These are phyloP conservation scores for Tautogolabrus adspersus DNA, from an alignment of 2,113 vertebrate species.

Conservation along the genomic window DNA sequence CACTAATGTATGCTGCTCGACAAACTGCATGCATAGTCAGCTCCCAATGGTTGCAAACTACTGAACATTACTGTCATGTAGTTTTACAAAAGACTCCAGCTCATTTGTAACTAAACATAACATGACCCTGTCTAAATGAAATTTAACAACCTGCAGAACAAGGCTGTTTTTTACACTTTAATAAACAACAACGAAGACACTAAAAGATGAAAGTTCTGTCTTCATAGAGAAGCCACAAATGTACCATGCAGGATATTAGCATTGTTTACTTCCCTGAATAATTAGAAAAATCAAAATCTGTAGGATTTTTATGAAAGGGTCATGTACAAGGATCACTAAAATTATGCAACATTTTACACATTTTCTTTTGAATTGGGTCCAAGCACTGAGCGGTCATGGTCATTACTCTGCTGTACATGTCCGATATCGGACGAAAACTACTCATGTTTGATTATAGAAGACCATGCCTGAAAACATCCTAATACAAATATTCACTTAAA, in stretches of 20 bases:
- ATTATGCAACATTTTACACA: too few species aligned
- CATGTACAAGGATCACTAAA: too few species aligned
- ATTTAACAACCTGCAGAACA: conserved; percentile 3
- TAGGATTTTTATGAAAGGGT: too few species aligned
- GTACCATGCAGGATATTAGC: neutral
- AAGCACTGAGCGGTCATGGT: too few species aligned
- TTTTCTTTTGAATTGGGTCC: too few species aligned
- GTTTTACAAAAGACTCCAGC: neutral
- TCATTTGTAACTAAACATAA: conserved; percentile 25
- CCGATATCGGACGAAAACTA: too few species aligned
- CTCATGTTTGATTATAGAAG: too few species aligned
- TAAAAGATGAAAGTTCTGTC: neutral
- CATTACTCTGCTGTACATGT: too few species aligned
- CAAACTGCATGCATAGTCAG: conserved; percentile 83
- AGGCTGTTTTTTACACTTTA: conserved; percentile 3
- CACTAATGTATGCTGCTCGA: conserved; percentile 88
- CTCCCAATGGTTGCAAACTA: conserved; percentile 18
- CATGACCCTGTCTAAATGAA: neutral
- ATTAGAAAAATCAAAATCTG: too few species aligned
- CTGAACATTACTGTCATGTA: neutral
- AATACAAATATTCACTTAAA: too few species aligned
- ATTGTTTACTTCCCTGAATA: neutral
- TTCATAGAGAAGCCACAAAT: neutral
- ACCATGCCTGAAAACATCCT: too few species aligned
- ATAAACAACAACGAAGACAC: conserved; percentile 5